These are phyloP conservation scores for Elaeidobius kamerunicus DNA, from an alignment of 2,888 invertebrate genomes.

Conservation along the genomic window DNA sequence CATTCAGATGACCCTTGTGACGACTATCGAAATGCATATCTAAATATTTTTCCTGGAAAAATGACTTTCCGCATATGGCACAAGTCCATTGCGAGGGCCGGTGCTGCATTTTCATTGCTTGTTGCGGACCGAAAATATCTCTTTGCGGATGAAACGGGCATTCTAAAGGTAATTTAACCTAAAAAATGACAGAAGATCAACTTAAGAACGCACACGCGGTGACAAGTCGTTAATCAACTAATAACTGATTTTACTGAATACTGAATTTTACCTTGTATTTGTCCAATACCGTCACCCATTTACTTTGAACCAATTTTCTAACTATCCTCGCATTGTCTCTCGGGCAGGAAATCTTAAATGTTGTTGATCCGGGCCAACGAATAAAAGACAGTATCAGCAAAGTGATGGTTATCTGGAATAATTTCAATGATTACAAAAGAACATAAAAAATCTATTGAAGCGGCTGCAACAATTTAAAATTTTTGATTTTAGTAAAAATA, in stretches of 20 bases:
- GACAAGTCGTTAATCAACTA: no score
- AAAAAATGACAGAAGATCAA: no score
- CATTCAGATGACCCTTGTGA: constrained; percentile 80
- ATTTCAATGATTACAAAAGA: neutral
- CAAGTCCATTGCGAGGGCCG: constrained; percentile 88
- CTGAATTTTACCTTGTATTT: constrained; percentile 70
- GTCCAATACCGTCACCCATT: constrained; percentile 87
- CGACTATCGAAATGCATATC: constrained; percentile 88
- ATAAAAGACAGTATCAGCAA: constrained; percentile 74
- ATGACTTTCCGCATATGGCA: constrained; percentile 86
- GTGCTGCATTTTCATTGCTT: constrained; percentile 80
- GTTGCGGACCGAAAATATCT: constrained; percentile 85
- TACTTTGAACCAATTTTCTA: constrained; percentile 82
- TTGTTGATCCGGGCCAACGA: constrained; percentile 85
- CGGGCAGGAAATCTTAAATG: constrained; percentile 84
- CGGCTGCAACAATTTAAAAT: neutral
- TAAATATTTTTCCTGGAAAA: constrained; percentile 83
- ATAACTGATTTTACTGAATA: constrained; percentile 42
- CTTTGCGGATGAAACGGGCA: constrained; percentile 86
- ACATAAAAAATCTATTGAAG: neutral
- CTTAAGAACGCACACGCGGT: neutral
- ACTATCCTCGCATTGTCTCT: constrained; percentile 87
- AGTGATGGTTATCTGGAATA: constrained; percentile 64
- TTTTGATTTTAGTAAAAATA: neutral
- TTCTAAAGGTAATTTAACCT: constrained; percentile 66